Evolutionary conservation across 35 echinoderm and acorn worm genomes (phyloP), one percentile per base, ranked within the genome.

Genomic region (Holothuria glaberrima): DNA sequence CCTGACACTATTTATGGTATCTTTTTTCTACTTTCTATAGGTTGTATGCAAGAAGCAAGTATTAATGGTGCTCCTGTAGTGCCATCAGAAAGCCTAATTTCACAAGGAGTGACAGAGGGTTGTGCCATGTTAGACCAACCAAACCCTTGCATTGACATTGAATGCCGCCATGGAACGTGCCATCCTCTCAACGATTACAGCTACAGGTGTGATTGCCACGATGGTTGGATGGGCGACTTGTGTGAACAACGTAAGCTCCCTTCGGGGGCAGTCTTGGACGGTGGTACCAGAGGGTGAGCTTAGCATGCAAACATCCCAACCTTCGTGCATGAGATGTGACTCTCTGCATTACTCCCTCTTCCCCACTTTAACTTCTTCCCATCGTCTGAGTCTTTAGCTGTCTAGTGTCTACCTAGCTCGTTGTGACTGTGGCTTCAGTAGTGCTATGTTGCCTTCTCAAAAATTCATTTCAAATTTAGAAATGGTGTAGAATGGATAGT

Each of bases 171-270:
- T 44, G 97, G 97, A 13, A 91, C 90, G 80, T 99, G 97, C 56
- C 91, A 73, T 17, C 68, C 66, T 30, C 33, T 88, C 27, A 91
- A 90, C 44, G 30, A 83, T 26, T 77, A 70, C 68, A 89, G 61
- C 41, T 94, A 88, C 67, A 84, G 86, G 4, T 99, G 97, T 57
- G 93, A 99, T 80, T 99, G 97, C 61, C 97, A 90, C 30, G 97
- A 99, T 26, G 97, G 97, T 22, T 95, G 90, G 93, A 99, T 99
- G 91, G 97, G 97, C 9, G 48, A 82, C 5, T 73, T 88, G 82
- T 99, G 97, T 86, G 85, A 95, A 81, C 78, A 59, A 95, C 80
- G 97, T 99, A 95, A 85, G 97, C 45, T 35, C 33, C 54, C 48
- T 59, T 26, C 18, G 26, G 52, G 22, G 26, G 80, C 22, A 61